Evolutionary conservation across 1,140 invertebrate genomes (phyloP).

Genomic region (Anoplolepis gracilipes): DNA sequence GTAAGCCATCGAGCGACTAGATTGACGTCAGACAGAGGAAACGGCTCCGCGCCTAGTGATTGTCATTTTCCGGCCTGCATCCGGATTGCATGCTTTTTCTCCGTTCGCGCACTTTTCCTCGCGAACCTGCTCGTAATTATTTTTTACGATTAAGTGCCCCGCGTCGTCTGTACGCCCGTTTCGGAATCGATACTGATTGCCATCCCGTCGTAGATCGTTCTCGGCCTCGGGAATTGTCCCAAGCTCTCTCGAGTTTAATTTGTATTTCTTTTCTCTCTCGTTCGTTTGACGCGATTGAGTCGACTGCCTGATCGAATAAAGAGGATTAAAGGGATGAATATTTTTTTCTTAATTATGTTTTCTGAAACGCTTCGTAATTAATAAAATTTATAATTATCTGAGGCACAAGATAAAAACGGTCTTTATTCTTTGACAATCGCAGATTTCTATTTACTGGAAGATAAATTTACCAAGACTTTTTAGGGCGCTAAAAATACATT

Average conservation of each 20-base stretch:
- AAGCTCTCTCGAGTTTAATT: slow-evolving; percentile 1
- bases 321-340: background rate
- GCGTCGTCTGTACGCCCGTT: slow-evolving; percentile 56
- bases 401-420: background rate
- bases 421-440: background rate
- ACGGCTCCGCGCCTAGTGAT: slow-evolving; percentile 79
- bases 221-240: slow-evolving; percentile 27
- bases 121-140: slow-evolving; percentile 79
- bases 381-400: background rate
- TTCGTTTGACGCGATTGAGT: slow-evolving; percentile 17
- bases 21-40: slow-evolving; percentile 81
- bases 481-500: slow-evolving; percentile 11
- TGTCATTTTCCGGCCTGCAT: slow-evolving; percentile 84
- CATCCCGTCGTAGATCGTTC: slow-evolving; percentile 24
- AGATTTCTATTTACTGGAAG: background rate
- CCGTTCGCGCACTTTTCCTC: slow-evolving; percentile 61
- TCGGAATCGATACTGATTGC: slow-evolving; percentile 55
- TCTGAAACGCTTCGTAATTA: background rate
- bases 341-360: background rate
- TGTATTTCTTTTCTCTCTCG: background rate
- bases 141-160: slow-evolving; percentile 81
- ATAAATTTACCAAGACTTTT: background rate
- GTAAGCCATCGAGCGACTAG: slow-evolving; percentile 48
- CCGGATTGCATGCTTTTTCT: slow-evolving; percentile 80
- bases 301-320: background rate